A percentile compares a stretch with the other conserved stretches of the same genome.
These are phyloP conservation scores for Cynoglossus semilaevis DNA, from an alignment of 2,113 vertebrate genomes.

Conservation along the genomic window DNA sequence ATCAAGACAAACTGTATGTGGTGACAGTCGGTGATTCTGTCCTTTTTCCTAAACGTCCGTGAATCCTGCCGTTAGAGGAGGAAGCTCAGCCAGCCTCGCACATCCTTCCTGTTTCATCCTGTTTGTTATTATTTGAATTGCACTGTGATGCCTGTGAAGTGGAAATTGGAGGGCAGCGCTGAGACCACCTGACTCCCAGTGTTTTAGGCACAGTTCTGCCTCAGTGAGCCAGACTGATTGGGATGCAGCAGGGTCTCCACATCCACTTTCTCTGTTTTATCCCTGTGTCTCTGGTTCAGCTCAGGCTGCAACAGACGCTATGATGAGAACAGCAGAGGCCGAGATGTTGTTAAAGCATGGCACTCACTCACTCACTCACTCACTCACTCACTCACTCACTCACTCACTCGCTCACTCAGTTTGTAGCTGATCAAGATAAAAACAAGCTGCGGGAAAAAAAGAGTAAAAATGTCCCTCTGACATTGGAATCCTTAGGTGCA, in stretches of 20 bases:
- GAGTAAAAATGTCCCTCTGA: too few relatives aligned
- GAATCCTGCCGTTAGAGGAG: conserved; percentile 50
- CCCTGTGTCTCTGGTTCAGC: conserved; percentile 48
- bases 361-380: not conserved
- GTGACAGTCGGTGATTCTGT: not conserved
- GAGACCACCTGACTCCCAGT: conserved; percentile 59
- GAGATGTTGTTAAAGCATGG: conserved; percentile 58
- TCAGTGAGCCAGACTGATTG: conserved; percentile 73
- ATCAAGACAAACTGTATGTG: too few relatives aligned
- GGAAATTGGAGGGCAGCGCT: conserved; percentile 56
- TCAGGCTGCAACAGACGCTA: conserved; percentile 68
- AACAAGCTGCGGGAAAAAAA: too few relatives aligned
- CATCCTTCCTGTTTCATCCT: conserved; percentile 50
- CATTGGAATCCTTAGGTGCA: too few relatives aligned
- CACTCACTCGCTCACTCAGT: conserved; percentile 3
- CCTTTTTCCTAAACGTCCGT: conserved; percentile 39
- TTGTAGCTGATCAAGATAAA: too few relatives aligned
- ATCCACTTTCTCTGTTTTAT: conserved; percentile 50
- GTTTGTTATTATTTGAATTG: conserved; percentile 73
- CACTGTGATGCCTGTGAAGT: conserved; percentile 64
- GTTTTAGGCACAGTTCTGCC: conserved; percentile 76
- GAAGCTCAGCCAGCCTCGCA: conserved; percentile 50
- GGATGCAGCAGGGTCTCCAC: conserved; percentile 67
- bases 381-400: not conserved
- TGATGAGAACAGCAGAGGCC: conserved; percentile 62